Base-by-base conservation (phyloP, 2,113 vertebrate genomes). In the Lepus timidus region DNA sequence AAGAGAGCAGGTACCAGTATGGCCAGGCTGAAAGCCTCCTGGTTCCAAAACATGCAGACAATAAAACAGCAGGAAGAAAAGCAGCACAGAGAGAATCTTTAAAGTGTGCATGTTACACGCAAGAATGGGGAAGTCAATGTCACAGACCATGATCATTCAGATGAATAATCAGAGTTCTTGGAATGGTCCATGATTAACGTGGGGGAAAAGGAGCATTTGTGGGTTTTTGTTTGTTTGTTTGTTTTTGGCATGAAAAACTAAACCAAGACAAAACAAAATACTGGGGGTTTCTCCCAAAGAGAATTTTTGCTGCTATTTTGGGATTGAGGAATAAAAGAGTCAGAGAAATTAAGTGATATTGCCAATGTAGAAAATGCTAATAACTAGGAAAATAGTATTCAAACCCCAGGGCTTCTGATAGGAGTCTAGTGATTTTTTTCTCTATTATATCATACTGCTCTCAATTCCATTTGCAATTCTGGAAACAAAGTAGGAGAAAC, bases 401-500 rank as follows among this genome's bases (percentile, higher is more conserved):
- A 73, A 36, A 64, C 11, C 6, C 17, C 20, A 7, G 6, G 1
- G 23, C 51, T 80, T 93, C 73, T 93, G 73, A 29, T 29, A 80
- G 11, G 13, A 85, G 4, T 51, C 20, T 22, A 39, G 2, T 75
- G 29, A 1, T 61, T 65, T 71, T 89, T 75, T 27, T 29, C 29
- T 4, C 68, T 1, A 58, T 90, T 92, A 12, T 51, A 39, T 90
- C 44, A 64, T 31, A 51, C 19, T 49, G 29, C 1, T 86, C 9
- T 95, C 33, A 27, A 52, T 83, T 75, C 65, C 22, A 83, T 79
- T 93, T 36, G 39, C 13, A 93, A 44, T 86, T 79, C 22, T 86
- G 29, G 23, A 88, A 96, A 82, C 76, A 89, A 88, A 74, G 11
- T 76, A 91, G 16, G 31, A 17, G n/a, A 1, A 89, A 82, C 3